phyloP scores from a whole-genome alignment of 2,888 invertebrate species.

The Auanema freiburgensis region DNA sequence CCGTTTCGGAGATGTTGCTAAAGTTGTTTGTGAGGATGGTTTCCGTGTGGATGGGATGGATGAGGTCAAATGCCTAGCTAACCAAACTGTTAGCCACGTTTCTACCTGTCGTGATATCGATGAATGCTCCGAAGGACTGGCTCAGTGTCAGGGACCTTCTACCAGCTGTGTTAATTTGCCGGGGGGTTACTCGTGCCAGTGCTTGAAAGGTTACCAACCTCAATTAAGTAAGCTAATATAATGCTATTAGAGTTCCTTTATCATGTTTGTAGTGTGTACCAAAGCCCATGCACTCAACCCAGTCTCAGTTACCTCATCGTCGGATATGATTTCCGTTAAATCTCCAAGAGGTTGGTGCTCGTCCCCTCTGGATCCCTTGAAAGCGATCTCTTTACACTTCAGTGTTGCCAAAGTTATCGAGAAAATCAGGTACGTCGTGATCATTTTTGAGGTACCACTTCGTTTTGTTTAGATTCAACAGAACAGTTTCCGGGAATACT shows the following conservation, averaged over 20 bases:
- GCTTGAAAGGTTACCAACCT: constrained; percentile 58
- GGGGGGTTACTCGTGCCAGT: constrained; percentile 63
- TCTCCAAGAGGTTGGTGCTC: constrained; percentile 28
- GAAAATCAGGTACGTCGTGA: constrained; percentile 27
- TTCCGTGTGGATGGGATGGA: constrained; percentile 54
- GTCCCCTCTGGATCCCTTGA: constrained; percentile 9
- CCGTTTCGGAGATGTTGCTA: constrained; percentile 57
- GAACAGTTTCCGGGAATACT: constrained; percentile 38
- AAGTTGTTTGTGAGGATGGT: constrained; percentile 57
- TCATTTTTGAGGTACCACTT: background rate
- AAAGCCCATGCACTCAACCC: constrained; percentile 16
- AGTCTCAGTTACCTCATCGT: constrained; percentile 20
- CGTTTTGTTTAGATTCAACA: constrained; percentile 30
- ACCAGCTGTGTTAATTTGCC: constrained; percentile 56
- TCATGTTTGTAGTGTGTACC: constrained; percentile 14
- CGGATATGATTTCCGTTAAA: background rate
- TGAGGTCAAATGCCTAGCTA: constrained; percentile 57
- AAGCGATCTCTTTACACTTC: constrained; percentile 30
- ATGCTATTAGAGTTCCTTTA: background rate
- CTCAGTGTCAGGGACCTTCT: constrained; percentile 48
- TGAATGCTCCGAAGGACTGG: constrained; percentile 57
- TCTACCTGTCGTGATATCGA: constrained; percentile 61
- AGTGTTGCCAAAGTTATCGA: constrained; percentile 38
- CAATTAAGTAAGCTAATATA: constrained; percentile 50
- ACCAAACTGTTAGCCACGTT: constrained; percentile 58